Evolutionary conservation across 2,113 vertebrate genomes (phyloP), one percentile per base, ranked within the genome.

Genomic region (Indri indri): DNA sequence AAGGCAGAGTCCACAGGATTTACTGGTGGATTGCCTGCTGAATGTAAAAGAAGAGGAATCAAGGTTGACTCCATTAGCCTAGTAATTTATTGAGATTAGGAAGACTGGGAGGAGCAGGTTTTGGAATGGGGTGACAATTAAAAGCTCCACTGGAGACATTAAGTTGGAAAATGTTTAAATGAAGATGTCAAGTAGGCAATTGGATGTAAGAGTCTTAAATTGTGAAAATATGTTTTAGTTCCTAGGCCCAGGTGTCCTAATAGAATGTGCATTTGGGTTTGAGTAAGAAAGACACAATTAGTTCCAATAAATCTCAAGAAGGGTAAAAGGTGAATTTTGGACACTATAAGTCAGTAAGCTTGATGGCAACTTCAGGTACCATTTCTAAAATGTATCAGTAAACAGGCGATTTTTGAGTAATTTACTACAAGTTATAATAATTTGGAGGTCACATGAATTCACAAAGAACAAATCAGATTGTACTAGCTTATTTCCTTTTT

Each of bases 351-450:
- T 57, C 40, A 79, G 27, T 50, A 79, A 83, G 34, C 73, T 71
- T 90, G 54, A 71, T 82, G 81, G 50, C 20, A 83, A 65, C 50
- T 65, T 63, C 45, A 30, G 59, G 16, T 18, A 81, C 16, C 25
- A 57, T 93, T 89, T 94, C 34, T 90, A 90, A 95, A 88, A 85
- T 23, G 14, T 22, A 83, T 30, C 14, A 80, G 68, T 73, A 92
- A 61, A 74, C 7, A 65, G 17, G 40, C 84, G 13, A 65, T 37
- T 88, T 95, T 76, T 94, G 34, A 84, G 10, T 81, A 71, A 63
- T 71, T 87, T 84, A 66, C n/a, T 71, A 80, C 74, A 82, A 81
- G 50, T 61, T 94, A 3, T 97, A 90, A 90, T 90, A 74, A 50
- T 65, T 42, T 91, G 57, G n/a, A 93, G 54, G 30, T 82, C 77